Evolutionary conservation across 2,888 invertebrate species (phyloP).

Genomic region (Galeruca laticollis): DNA sequence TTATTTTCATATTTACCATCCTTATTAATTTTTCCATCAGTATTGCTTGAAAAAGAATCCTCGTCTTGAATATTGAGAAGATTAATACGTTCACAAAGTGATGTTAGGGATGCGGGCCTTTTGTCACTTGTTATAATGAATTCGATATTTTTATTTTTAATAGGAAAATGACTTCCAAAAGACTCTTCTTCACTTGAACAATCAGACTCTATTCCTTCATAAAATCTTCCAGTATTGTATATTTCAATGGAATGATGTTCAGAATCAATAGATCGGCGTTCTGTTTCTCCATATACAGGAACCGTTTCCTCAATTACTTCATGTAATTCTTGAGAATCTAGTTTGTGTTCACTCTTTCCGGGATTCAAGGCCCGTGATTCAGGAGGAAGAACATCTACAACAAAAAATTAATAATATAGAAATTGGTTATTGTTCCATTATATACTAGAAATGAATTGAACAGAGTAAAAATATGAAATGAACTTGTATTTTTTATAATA

Average conservation of each 20-base stretch:
- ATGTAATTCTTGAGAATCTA: not conserved
- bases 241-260: not conserved
- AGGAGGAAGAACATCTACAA: not conserved
- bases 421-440: too few relatives aligned
- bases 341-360: not conserved
- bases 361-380: not conserved
- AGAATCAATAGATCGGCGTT: not conserved
- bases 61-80: not conserved
- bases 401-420: not conserved
- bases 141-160: slow-evolving; percentile 1
- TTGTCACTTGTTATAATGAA: not conserved
- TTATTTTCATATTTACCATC: not conserved
- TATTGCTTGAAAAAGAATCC: not conserved
- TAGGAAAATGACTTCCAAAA: not conserved
- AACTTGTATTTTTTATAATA: not conserved
- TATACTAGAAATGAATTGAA: too few relatives aligned
- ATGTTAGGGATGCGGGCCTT: not conserved
- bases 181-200: not conserved
- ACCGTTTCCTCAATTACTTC: not conserved
- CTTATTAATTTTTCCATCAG: not conserved
- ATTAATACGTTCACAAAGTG: not conserved
- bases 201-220: not conserved
- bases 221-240: too few relatives aligned
- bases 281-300: not conserved
- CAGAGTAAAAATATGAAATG: not conserved